A percentile compares a stretch with the other conserved stretches of the same genome.
phyloP scores from a whole-genome alignment of 2,113 vertebrate species.

The Rhinogobius similis region DNA sequence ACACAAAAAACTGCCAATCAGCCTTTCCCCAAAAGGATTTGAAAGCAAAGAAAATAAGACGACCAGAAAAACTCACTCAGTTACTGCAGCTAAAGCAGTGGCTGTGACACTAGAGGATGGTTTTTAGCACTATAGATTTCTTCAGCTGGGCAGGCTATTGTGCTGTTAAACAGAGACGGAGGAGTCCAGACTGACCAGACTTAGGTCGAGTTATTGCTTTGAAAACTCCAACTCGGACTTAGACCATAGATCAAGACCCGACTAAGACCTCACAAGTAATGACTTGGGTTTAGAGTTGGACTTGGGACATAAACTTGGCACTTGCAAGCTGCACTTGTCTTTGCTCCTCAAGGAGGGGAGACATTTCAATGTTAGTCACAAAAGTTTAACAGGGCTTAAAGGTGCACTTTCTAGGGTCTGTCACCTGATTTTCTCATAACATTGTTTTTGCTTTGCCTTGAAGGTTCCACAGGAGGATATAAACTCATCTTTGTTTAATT shows the following conservation, averaged over 20 bases:
- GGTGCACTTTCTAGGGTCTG: no score
- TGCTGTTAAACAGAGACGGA: background rate
- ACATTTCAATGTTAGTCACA: no score
- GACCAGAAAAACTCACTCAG: constrained; percentile 16
- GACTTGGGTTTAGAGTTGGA: background rate
- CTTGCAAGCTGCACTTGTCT: no score
- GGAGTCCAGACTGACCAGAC: background rate
- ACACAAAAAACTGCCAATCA: constrained; percentile 38
- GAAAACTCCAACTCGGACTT: background rate
- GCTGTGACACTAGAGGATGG: background rate
- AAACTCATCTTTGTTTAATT: no score
- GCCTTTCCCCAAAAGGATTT: constrained; percentile 21
- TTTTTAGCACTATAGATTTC: constrained; percentile 3
- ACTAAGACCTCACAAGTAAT: background rate
- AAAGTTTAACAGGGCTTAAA: no score
- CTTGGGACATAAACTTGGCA: no score
- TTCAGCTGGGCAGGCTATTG: background rate
- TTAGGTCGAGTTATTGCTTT: background rate
- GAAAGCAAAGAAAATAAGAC: constrained; percentile 22
- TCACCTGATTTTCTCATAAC: no score
- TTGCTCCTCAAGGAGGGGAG: no score
- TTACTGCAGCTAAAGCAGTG: constrained; percentile 14
- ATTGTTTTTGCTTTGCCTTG: no score
- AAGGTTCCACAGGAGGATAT: no score
- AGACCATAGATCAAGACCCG: background rate